Evolutionary conservation across 2,797 vertebrate genomes (phyloP).

Genomic region (Numenius phaeopus): DNA sequence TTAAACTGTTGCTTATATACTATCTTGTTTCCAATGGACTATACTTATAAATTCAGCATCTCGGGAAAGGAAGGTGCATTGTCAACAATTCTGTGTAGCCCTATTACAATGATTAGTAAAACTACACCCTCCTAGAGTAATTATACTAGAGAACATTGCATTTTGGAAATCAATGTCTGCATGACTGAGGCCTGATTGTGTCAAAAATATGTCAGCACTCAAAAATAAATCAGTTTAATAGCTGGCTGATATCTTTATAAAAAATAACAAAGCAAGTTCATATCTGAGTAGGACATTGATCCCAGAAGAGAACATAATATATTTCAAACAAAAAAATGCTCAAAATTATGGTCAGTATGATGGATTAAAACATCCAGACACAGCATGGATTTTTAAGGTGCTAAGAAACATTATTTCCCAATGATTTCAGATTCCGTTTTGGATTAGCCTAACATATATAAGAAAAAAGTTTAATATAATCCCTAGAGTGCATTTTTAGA

Average conservation of each 20-base stretch:
- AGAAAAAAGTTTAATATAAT: neutral
- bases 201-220: neutral
- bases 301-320: neutral
- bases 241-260: accelerated
- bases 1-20: neutral
- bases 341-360: neutral
- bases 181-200: neutral
- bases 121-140: neutral
- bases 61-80: neutral
- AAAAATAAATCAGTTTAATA: neutral
- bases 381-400: neutral
- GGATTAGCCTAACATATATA: neutral
- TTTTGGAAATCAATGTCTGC: neutral
- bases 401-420: neutral
- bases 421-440: neutral
- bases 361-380: neutral
- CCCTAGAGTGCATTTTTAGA: neutral
- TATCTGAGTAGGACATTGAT: neutral
- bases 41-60: neutral
- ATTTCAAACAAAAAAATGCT: neutral
- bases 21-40: neutral
- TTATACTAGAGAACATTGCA: neutral
- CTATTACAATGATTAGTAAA: neutral
- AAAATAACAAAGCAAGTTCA: neutral
- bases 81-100: neutral